phyloP scores from a whole-genome alignment of 2,888 invertebrate species.

The Trachelus tabidus region DNA sequence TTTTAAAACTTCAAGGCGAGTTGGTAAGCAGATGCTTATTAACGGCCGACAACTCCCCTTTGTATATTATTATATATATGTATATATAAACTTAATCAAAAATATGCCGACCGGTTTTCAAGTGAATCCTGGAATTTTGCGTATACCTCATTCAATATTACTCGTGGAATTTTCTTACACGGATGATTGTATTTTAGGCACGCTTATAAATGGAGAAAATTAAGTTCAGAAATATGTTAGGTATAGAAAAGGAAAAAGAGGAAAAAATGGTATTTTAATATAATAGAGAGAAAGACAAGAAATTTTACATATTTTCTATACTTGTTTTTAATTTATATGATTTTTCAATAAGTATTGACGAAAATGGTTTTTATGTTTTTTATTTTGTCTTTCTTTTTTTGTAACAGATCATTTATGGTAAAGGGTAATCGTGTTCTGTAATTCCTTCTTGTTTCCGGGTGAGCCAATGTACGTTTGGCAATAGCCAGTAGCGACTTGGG shows the following conservation, averaged over 20 bases:
- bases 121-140: slow-evolving; percentile 25
- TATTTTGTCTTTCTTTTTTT: neutral
- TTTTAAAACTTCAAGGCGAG: neutral
- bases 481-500: neutral
- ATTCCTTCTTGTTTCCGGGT: neutral
- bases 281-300: neutral
- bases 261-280: neutral
- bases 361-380: neutral
- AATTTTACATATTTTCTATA: neutral
- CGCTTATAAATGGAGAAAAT: neutral
- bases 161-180: neutral
- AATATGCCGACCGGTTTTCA: slow-evolving; percentile 47
- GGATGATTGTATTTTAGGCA: neutral
- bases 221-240: neutral
- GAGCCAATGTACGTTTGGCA: neutral
- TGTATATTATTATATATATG: neutral
- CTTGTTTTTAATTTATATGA: no score
- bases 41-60: neutral
- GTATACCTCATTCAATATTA: neutral
- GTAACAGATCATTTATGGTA: neutral
- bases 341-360: neutral
- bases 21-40: neutral
- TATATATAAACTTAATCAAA: slow-evolving; percentile 17
- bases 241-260: neutral
- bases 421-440: neutral